Evolutionary conservation across 2,888 invertebrate genomes (phyloP).

Genomic region (Caenorhabditis macrosperma): DNA sequence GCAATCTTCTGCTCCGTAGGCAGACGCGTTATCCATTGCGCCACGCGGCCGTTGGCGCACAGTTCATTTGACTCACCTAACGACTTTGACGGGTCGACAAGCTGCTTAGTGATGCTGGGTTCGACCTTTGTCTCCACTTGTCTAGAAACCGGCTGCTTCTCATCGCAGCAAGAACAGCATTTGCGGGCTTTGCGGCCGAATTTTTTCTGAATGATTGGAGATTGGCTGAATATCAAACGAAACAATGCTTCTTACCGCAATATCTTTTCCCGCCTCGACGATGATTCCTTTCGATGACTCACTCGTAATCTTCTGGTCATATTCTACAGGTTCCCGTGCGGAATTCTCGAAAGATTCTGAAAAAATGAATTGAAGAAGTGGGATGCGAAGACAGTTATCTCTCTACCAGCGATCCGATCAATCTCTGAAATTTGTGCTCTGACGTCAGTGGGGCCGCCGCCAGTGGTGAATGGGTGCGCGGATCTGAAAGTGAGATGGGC

Average conservation of each 20-base stretch:
- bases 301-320: conserved; percentile 17
- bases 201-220: conserved; percentile 10
- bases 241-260: too few species aligned
- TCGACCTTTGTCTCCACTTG: conserved; percentile 39
- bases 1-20: conserved; percentile 81
- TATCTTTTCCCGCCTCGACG: conserved; percentile 22
- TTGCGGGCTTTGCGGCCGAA: conserved; percentile 18
- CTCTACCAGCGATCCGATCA: conserved; percentile 40
- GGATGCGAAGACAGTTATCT: background rate
- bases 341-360: conserved; percentile 53
- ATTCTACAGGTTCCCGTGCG: conserved; percentile 44
- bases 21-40: conserved; percentile 80
- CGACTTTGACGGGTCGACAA: conserved; percentile 6
- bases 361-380: too few species aligned
- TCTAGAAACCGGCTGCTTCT: conserved; percentile 48
- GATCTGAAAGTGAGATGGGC: conserved; percentile 23
- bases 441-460: conserved; percentile 11
- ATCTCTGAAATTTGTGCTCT: conserved; percentile 52
- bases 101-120: conserved; percentile 13
- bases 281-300: conserved; percentile 43
- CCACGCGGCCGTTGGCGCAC: conserved; percentile 72
- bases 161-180: conserved; percentile 54
- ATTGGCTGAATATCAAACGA: background rate
- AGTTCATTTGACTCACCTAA: too few species aligned
- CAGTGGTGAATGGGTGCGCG: conserved; percentile 12